Evolutionary conservation across 2,888 invertebrate genomes (phyloP).

Genomic region (Philopedon plagiatum): DNA sequence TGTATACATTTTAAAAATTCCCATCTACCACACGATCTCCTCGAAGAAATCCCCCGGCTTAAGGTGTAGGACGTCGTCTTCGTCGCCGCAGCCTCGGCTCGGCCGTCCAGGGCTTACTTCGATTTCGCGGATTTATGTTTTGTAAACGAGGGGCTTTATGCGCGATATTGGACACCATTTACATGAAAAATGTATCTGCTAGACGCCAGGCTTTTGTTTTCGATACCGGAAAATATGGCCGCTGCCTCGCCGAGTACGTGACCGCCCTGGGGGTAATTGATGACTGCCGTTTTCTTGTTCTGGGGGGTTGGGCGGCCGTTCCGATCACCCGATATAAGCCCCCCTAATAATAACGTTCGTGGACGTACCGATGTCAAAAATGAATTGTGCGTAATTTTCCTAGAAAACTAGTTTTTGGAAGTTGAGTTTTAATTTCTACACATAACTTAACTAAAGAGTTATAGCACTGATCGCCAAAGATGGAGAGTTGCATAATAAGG

Average conservation of each 20-base stretch:
- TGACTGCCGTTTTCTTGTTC: conserved; percentile 62
- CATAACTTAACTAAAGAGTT: too few species aligned
- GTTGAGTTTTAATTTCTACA: too few species aligned
- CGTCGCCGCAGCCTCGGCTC: conserved; percentile 3
- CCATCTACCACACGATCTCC: conserved; percentile 51
- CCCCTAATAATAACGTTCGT: neutral
- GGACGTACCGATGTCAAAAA: too few species aligned
- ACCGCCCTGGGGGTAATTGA: conserved; percentile 69
- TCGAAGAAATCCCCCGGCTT: conserved; percentile 64
- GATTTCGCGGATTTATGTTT: conserved; percentile 71
- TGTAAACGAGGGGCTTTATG: conserved; percentile 71
- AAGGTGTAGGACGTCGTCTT: conserved; percentile 37
- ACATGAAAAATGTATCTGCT: conserved; percentile 71
- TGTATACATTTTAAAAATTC: conserved; percentile 54
- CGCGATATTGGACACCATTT: conserved; percentile 71
- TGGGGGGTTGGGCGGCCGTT: conserved; percentile 22
- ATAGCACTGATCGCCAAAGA: too few species aligned
- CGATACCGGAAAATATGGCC: conserved; percentile 70
- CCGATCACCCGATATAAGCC: neutral
- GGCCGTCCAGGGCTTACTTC: conserved; percentile 52
- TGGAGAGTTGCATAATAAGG: too few species aligned
- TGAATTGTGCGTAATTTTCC: too few species aligned
- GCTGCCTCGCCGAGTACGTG: conserved; percentile 61
- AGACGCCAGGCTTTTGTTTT: conserved; percentile 70
- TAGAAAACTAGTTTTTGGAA: too few species aligned